A percentile compares a stretch with the other conserved stretches of the same genome.
phyloP scores from a whole-genome alignment of 2,888 invertebrate species.

The Lasioglossum oenotherae region DNA sequence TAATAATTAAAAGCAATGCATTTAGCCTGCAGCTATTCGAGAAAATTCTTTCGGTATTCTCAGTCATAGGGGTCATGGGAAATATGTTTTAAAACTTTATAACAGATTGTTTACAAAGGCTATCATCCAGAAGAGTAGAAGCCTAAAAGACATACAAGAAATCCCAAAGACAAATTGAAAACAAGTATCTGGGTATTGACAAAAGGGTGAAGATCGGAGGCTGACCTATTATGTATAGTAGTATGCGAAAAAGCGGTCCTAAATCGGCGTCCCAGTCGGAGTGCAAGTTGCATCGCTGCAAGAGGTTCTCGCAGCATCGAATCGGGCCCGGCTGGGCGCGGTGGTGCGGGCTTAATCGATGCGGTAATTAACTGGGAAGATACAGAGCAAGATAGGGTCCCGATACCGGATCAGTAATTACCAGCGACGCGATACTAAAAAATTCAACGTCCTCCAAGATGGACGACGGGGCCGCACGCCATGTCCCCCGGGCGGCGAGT shows the following conservation, averaged over 20 bases:
- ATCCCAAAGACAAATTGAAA: not conserved
- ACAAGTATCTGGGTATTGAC: not conserved
- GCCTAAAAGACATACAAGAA: not conserved
- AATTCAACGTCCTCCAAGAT: conserved; percentile 44
- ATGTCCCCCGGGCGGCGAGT: conserved; percentile 82
- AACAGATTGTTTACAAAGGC: not conserved
- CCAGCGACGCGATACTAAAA: conserved; percentile 12
- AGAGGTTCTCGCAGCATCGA: not conserved
- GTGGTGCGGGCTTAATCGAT: not conserved
- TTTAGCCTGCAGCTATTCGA: not conserved
- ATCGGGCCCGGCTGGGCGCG: not conserved
- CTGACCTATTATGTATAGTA: not conserved
- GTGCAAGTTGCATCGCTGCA: not conserved
- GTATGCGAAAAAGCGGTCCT: not conserved
- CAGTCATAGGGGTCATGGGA: not conserved
- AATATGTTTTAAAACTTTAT: not conserved
- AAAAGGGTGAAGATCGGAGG: not conserved
- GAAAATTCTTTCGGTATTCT: not conserved
- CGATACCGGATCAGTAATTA: conserved; percentile 23
- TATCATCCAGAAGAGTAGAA: no score
- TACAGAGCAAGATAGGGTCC: not conserved
- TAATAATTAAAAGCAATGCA: not conserved
- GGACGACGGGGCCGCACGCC: conserved; percentile 72
- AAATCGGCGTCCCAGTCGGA: not conserved
- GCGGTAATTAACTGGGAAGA: conserved; percentile 2